A percentile compares a stretch with the other conserved stretches of the same genome.
Conservation (phyloP, 2,888 invertebrate genomes). For the Phengaris arion region DNA sequence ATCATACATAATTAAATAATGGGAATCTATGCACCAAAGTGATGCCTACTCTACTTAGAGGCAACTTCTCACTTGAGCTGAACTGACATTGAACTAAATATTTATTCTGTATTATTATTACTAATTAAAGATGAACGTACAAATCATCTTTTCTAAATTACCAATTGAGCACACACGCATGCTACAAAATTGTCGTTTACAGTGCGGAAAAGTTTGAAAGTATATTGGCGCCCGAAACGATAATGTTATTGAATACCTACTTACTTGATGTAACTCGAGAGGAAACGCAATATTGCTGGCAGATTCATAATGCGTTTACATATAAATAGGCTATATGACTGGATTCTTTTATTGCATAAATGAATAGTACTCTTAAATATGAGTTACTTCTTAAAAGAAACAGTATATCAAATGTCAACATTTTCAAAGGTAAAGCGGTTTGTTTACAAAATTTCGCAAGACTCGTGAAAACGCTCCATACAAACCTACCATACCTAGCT, state of each 20-base stretch:
- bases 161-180: background rate
- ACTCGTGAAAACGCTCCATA: too few relatives aligned
- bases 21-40: too few relatives aligned
- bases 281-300: background rate
- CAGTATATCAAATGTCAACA: too few relatives aligned
- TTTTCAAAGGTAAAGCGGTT: too few relatives aligned
- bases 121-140: background rate
- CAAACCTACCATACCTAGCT: too few relatives aligned
- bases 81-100: background rate
- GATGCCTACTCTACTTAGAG: too few relatives aligned
- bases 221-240: background rate
- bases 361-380: too few relatives aligned
- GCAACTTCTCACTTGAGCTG: too few relatives aligned
- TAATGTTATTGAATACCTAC: background rate
- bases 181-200: slow-evolving; percentile 4
- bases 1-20: too few relatives aligned
- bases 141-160: background rate
- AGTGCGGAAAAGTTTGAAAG: background rate
- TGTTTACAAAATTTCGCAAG: too few relatives aligned
- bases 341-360: too few relatives aligned
- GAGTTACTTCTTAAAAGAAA: too few relatives aligned
- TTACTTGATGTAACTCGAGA: background rate
- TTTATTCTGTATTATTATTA: background rate
- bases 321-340: background rate
- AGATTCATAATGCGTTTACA: background rate